Evolutionary conservation across 2,888 invertebrate genomes (phyloP), one percentile per base, ranked within the genome.

Genomic region (Craniophora ligustri): DNA sequence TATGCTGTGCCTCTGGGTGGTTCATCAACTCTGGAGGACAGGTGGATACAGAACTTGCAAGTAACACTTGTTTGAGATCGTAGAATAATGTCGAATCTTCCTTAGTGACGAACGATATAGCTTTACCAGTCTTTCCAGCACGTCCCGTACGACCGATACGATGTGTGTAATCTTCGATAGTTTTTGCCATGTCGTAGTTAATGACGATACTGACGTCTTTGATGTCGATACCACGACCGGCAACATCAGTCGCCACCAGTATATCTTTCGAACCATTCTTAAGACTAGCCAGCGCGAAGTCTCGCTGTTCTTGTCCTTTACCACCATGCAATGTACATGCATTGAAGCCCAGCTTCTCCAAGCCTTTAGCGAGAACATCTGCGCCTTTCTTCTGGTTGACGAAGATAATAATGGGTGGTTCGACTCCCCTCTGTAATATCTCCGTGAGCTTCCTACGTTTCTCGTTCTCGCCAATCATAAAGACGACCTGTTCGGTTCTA

Each of bases 311-410:
- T 88, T 99, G 99, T 0, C 99, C 99, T 95, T 99, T 99, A 80
- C 99, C 99, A 93, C 99, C 99, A 84, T 99, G 99, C 78, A 99
- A 94, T 0, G 99, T 99, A 85, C 98, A 98, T 3, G 99, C 98
- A 87, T 98, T 99, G 95, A 97, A 98, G 10, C 98, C 98, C 78
- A 99, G 95, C 91, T 99, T 99, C 86, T 99, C 99, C 84, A 99
- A 94, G 34, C 99, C 98, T 88, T 98, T 98, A 21, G 99, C 99
- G 85, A 99, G 94, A 2, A 99, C 97, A 87, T 99, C 99, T 0
- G 99, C 99, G 55, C 99, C 99, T 91, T 99, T 99, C 96, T 99
- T 99, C 91, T 99, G 99, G 90, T 99, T 99, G 79, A 99, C 99
- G 88, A 99, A 99, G 81, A 99, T 99, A 76, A 99, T 99, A 70